phyloP scores from a whole-genome alignment of 2,113 vertebrate species.

The Periophthalmus modestus region DNA sequence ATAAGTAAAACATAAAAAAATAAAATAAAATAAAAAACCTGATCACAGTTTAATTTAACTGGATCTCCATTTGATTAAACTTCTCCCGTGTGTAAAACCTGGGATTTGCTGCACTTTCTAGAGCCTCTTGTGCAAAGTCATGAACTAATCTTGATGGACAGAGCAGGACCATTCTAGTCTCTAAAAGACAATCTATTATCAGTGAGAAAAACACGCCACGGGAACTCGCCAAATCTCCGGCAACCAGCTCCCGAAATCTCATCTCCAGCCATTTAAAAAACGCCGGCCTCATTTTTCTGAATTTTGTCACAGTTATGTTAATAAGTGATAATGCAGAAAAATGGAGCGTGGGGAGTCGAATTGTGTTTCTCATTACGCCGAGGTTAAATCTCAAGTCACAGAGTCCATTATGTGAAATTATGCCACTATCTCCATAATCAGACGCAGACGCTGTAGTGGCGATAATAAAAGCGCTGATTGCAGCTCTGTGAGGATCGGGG shows the following conservation, averaged over 20 bases:
- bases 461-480: constrained; percentile 62
- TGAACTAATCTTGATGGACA: constrained; percentile 23
- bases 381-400: constrained; percentile 59
- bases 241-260: constrained; percentile 32
- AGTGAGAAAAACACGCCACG: constrained; percentile 31
- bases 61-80: no score
- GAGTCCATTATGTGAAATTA: constrained; percentile 64
- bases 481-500: constrained; percentile 28
- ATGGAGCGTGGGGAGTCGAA: constrained; percentile 3
- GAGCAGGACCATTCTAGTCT: constrained; percentile 37
- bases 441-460: constrained; percentile 28
- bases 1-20: no score
- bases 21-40: no score
- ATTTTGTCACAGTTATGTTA: constrained; percentile 37
- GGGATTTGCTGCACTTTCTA: no score
- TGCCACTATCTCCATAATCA: constrained; percentile 56
- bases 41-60: no score
- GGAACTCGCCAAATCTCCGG: constrained; percentile 32
- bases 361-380: constrained; percentile 46
- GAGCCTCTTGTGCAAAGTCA: no score
- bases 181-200: constrained; percentile 40
- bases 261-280: constrained; percentile 29
- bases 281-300: constrained; percentile 15
- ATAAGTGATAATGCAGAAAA: constrained; percentile 31
- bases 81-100: no score